Conservation (phyloP, 2,113 vertebrate species). For the Scophthalmus maximus region DNA sequence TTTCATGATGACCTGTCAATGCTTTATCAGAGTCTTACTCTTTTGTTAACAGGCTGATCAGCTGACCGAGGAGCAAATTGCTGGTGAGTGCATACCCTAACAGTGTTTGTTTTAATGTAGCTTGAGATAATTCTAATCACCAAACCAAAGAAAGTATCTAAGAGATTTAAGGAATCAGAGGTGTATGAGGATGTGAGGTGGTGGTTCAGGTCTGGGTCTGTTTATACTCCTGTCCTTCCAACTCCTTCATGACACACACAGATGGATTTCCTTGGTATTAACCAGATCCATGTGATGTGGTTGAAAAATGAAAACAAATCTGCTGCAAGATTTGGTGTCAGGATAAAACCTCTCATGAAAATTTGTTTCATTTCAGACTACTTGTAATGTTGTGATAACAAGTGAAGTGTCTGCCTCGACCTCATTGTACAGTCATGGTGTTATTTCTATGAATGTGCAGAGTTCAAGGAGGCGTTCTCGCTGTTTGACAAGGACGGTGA, state of each 20-base stretch:
- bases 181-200: no score
- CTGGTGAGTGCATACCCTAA: constrained; percentile 82
- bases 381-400: neutral
- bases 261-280: neutral
- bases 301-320: neutral
- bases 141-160: neutral
- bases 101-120: constrained; percentile 26
- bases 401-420: neutral
- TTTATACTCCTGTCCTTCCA: neutral
- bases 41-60: constrained; percentile 87
- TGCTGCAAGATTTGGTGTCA: no score
- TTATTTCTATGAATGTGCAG: constrained; percentile 74
- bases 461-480: constrained; percentile 94
- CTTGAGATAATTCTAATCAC: constrained; percentile 7
- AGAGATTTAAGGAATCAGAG: no score
- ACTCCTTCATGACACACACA: constrained; percentile 18
- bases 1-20: neutral
- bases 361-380: neutral
- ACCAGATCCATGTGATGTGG: neutral
- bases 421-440: neutral
- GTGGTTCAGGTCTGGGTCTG: neutral
- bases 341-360: no score
- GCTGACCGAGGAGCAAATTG: constrained; percentile 92
- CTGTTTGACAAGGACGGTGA: constrained; percentile 94
- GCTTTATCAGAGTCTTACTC: constrained; percentile 19